Evolutionary conservation across 2,113 vertebrate genomes (phyloP).

Genomic region (Lutjanus erythropterus): DNA sequence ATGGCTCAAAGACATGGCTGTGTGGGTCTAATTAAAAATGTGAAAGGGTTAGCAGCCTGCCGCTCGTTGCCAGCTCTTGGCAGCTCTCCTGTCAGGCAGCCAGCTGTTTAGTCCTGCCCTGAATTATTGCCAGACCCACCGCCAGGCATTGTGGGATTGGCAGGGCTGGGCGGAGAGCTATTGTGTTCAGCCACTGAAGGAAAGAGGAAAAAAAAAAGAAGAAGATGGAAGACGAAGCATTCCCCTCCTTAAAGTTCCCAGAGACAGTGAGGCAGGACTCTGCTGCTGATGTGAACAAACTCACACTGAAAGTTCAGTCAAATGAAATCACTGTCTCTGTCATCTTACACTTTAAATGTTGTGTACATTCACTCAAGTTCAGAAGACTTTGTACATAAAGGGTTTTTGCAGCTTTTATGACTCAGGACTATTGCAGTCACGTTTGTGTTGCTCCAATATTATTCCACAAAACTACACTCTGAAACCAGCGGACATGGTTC

Average conservation of each 20-base stretch:
- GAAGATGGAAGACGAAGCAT: constrained; percentile 34
- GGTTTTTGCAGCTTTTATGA: background rate
- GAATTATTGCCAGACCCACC: constrained; percentile 91
- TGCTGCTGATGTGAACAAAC: constrained; percentile 21
- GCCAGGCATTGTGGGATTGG: constrained; percentile 91
- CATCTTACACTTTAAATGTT: background rate
- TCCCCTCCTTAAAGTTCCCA: constrained; percentile 28
- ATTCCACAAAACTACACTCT: background rate
- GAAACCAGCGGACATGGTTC: background rate
- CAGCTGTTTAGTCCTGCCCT: constrained; percentile 98
- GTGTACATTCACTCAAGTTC: background rate
- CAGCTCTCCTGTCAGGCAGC: constrained; percentile 96
- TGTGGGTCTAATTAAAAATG: constrained; percentile 99
- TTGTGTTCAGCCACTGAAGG: constrained; percentile 74
- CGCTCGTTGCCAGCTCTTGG: constrained; percentile 96
- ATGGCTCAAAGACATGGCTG: constrained; percentile 99
- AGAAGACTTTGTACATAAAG: background rate
- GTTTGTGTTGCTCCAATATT: background rate
- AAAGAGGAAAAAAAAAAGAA: constrained; percentile 19
- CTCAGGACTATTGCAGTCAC: background rate
- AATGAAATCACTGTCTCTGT: background rate
- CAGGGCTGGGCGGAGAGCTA: constrained; percentile 77
- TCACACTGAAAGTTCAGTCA: background rate
- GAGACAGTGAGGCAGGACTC: constrained; percentile 21
- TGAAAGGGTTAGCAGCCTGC: constrained; percentile 98